Percentiles rank a stretch among this genome's conserved stretches.
phyloP scores from a whole-genome alignment of 2,113 vertebrate species.

The Rana temporaria region DNA sequence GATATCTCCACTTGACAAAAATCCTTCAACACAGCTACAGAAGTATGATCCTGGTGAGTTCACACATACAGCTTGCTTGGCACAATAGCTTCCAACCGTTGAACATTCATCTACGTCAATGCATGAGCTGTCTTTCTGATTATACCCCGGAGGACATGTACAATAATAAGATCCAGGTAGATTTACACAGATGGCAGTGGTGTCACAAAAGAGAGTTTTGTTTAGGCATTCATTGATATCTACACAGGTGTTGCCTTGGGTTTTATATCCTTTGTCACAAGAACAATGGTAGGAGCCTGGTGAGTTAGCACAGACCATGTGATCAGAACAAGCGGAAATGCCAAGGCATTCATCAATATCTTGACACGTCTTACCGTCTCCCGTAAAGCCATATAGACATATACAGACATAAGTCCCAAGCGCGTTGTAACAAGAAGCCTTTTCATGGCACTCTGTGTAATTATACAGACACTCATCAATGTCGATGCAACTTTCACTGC shows the following conservation, averaged over 20 bases:
- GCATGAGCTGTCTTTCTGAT: conserved; percentile 74
- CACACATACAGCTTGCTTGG: conserved; percentile 68
- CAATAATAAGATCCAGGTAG: conserved; percentile 74
- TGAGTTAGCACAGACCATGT: conserved; percentile 76
- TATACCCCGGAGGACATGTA: conserved; percentile 70
- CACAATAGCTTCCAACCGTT: conserved; percentile 64
- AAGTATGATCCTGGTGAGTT: conserved; percentile 78
- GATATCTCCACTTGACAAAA: conserved; percentile 65
- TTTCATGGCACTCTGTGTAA: conserved; percentile 63
- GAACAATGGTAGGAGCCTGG: conserved; percentile 70
- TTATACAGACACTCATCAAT: conserved; percentile 48
- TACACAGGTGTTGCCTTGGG: conserved; percentile 66
- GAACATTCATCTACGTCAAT: conserved; percentile 77
- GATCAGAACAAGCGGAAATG: conserved; percentile 67
- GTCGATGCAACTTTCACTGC: conserved; percentile 61
- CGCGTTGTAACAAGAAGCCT: conserved; percentile 74
- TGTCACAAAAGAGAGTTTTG: conserved; percentile 65
- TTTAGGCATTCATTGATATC: conserved; percentile 75
- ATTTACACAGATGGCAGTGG: conserved; percentile 74
- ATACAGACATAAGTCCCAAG: conserved; percentile 72
- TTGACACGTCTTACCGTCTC: conserved; percentile 61
- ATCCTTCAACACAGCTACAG: conserved; percentile 71
- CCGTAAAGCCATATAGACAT: conserved; percentile 67
- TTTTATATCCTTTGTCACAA: conserved; percentile 69
- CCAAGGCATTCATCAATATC: conserved; percentile 74